Base-by-base conservation (phyloP, 2,888 invertebrate genomes). In the Aphidoletes aphidimyza region DNA sequence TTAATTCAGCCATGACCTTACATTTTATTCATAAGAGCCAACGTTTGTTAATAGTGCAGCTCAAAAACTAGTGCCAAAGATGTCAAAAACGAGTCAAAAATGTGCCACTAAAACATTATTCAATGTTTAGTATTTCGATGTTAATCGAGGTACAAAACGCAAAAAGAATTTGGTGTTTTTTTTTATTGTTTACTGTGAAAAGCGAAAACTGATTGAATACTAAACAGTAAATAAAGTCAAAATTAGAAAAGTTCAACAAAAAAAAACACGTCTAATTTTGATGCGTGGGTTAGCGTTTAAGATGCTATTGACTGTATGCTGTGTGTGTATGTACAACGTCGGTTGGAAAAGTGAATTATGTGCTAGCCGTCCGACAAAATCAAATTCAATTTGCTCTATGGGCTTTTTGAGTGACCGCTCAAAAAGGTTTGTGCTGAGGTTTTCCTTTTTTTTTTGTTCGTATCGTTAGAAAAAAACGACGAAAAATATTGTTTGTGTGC, bases 331-430 rank as follows among this genome's bases (percentile, higher is more conserved):
- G 17, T 30, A 69, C 26, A 6, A 22, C 17, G 9, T 69, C 26
- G 11, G 34, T 30, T 69, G 17, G 69, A 69, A 30, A 34, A 69
- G 69, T 34, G 69, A 69, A 69, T 69, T 69, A 69, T 69, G 69
- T 30, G 26, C 17, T 30, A 69, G 69, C 69, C 69, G 69, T 69
- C 30, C 69, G 34, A 69, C 69, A 69, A 69, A 22, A 54, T 54
- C 1, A 54, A 69, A 69, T 69, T 69, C 69, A 69, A 69, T 69
- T 69, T 69, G 69, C 69, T 69, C 69, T 9, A 69, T 69, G 69
- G 30, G 69, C 0, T 69, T 69, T 69, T 69, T 54, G 26, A 26
- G 54, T 54, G 54, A 54, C 54, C 54, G 54, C 54, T 54, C 22
- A 54, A 54, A 54, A 26, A 54, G 54, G 22, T 54, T 54, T 54